Evolutionary conservation across 2,888 invertebrate genomes (phyloP).

Genomic region (Acanthoscelides obtectus): DNA sequence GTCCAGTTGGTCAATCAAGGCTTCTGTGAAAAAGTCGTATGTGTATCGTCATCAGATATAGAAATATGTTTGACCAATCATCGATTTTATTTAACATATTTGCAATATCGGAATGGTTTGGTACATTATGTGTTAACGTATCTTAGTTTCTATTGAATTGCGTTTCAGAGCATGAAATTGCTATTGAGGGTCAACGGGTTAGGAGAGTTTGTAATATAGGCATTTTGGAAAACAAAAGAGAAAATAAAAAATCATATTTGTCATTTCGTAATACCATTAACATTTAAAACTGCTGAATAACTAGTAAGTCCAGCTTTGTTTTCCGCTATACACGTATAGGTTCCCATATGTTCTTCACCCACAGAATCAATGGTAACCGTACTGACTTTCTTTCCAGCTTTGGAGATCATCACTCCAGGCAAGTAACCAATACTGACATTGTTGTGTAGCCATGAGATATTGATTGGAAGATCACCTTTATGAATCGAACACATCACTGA

Average conservation of each 20-base stretch:
- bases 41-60: too few species aligned
- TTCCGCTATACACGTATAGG: constrained; percentile 65
- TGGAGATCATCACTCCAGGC: constrained; percentile 43
- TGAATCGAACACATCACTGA: constrained; percentile 64
- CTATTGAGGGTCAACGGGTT: background rate
- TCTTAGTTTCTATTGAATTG: too few species aligned
- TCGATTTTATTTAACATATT: too few species aligned
- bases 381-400: constrained; percentile 54
- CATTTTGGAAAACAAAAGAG: background rate
- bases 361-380: constrained; percentile 60
- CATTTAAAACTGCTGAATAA: constrained; percentile 59
- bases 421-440: constrained; percentile 41
- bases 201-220: constrained; percentile 1
- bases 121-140: too few species aligned
- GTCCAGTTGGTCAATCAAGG: too few species aligned
- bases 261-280: constrained; percentile 56
- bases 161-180: constrained; percentile 10
- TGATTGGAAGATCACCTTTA: constrained; percentile 69
- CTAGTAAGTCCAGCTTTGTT: constrained; percentile 63
- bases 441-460: constrained; percentile 60
- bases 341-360: constrained; percentile 62
- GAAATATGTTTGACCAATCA: too few species aligned
- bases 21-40: too few species aligned
- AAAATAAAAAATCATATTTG: background rate
- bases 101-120: too few species aligned